A percentile compares a stretch with the other conserved stretches of the same genome.
phyloP scores from a whole-genome alignment of 1,140 invertebrate species.

The Aphaenogaster rudis region DNA sequence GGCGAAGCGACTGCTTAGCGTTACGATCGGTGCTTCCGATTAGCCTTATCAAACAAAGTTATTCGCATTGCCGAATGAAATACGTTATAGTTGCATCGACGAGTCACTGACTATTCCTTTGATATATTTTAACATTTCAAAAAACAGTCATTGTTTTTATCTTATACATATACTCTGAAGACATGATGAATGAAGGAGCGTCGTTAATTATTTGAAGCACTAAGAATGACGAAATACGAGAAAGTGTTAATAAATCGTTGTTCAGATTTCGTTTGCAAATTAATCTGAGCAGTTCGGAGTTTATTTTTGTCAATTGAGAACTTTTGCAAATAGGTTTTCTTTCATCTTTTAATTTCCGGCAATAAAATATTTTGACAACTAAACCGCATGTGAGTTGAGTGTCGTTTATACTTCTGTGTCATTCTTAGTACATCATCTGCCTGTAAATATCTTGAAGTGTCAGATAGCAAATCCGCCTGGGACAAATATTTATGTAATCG shows the following conservation, averaged over 20 bases:
- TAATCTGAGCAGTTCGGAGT: neutral
- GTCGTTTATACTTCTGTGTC: neutral
- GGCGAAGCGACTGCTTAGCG: conserved; percentile 14
- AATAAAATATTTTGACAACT: neutral
- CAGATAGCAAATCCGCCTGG: neutral
- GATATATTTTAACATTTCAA: neutral
- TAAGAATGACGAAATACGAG: neutral
- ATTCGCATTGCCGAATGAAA: neutral
- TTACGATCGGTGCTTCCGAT: conserved; percentile 54
- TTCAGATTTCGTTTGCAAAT: neutral
- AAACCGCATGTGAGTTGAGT: neutral
- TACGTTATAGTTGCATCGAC: neutral
- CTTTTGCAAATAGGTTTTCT: neutral
- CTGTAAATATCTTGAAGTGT: conserved; percentile 30
- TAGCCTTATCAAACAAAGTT: conserved; percentile 39
- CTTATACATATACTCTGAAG: neutral
- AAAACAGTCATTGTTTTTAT: neutral
- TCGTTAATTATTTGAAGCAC: neutral
- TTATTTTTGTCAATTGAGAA: neutral
- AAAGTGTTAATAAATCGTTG: neutral
- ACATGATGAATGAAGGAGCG: neutral
- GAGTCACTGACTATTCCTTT: neutral
- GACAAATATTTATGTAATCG: conserved; percentile 43
- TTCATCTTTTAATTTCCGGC: neutral
- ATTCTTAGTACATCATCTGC: conserved; percentile 30